phyloP scores from a whole-genome alignment of 1,140 invertebrate genomes.

The Asobara japonica region DNA sequence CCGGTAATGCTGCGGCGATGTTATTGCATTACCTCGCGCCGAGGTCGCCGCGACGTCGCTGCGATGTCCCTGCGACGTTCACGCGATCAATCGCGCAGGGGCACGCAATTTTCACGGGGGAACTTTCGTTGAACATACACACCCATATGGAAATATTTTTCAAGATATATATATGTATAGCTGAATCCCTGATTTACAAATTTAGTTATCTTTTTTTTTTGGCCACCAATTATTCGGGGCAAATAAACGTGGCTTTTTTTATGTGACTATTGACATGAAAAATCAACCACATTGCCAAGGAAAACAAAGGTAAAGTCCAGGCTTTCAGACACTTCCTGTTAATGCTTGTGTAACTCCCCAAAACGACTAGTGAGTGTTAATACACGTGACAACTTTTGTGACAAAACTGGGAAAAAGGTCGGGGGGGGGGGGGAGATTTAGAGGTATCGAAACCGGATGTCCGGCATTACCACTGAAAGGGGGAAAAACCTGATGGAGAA shows the following conservation, averaged over 20 bases:
- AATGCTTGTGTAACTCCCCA: background rate
- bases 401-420: background rate
- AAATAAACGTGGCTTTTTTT: background rate
- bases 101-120: too few species aligned
- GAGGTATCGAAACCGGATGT: conserved; percentile 1
- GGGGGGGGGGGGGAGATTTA: background rate
- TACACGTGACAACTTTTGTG: background rate
- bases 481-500: background rate
- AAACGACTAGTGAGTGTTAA: background rate
- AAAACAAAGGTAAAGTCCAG: conserved; percentile 40
- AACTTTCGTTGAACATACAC: too few species aligned
- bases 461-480: background rate
- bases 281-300: conserved; percentile 42
- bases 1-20: too few species aligned
- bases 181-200: too few species aligned
- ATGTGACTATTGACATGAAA: conserved; percentile 18
- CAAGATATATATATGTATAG: too few species aligned
- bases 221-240: background rate
- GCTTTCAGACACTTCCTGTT: conserved; percentile 31
- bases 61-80: too few species aligned
- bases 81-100: too few species aligned
- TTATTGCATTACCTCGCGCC: too few species aligned
- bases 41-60: too few species aligned
- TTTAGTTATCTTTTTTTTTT: background rate
- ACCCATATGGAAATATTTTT: too few species aligned